A percentile compares a stretch with the other conserved stretches of the same genome.
Evolutionary conservation across 1,140 invertebrate species (phyloP).

Genomic region (Araneus ventricosus): DNA sequence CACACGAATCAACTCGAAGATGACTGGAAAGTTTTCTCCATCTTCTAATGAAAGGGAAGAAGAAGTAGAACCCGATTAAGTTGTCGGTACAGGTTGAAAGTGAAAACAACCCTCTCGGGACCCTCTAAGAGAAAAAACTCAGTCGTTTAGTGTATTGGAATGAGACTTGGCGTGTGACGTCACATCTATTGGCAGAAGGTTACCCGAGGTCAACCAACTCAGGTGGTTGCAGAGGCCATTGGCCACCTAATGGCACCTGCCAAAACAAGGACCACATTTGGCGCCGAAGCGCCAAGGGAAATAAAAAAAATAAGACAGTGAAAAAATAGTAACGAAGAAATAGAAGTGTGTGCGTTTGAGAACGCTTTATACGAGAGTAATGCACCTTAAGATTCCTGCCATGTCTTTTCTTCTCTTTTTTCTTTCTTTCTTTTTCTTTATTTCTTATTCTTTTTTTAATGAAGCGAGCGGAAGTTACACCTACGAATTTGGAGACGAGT

Average conservation of each 20-base stretch:
- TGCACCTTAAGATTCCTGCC: background rate
- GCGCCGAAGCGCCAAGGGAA: slow-evolving; percentile 29
- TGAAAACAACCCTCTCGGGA: background rate
- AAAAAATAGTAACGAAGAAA: slow-evolving; percentile 22
- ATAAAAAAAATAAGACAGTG: background rate
- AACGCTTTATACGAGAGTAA: slow-evolving; percentile 47
- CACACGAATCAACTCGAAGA: background rate
- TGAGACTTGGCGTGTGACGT: slow-evolving; percentile 72
- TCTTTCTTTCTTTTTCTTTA: background rate
- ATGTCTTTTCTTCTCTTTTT: background rate
- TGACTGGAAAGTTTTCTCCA: background rate
- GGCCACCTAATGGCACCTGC: slow-evolving; percentile 72
- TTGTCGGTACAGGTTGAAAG: slow-evolving; percentile 18
- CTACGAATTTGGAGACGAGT: background rate
- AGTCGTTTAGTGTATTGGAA: slow-evolving; percentile 41
- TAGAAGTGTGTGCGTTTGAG: background rate
- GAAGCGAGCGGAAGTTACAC: no score
- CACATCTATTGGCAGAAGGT: slow-evolving; percentile 65
- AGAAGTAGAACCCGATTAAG: background rate
- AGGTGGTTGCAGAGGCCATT: slow-evolving; percentile 72
- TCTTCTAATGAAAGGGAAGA: background rate
- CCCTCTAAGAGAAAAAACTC: background rate
- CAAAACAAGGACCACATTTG: slow-evolving; percentile 65
- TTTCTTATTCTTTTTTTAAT: background rate
- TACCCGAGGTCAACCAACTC: slow-evolving; percentile 74